Evolutionary conservation across 2,113 vertebrate genomes (phyloP).

Genomic region (Carlito syrichta): DNA sequence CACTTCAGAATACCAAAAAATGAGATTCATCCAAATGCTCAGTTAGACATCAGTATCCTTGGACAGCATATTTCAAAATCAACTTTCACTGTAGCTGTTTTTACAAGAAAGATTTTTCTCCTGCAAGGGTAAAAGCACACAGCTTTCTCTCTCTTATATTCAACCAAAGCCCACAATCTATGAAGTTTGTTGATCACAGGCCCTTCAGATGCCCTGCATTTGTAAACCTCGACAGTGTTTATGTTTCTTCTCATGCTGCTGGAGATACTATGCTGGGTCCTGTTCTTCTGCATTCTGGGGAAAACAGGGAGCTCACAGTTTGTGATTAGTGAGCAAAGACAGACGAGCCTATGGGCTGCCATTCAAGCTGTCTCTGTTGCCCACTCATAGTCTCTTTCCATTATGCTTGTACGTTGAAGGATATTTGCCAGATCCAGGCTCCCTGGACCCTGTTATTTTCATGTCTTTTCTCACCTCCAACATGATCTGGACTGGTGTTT

Average conservation of each 20-base stretch:
- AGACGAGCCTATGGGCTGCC: neutral
- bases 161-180: neutral
- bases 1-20: neutral
- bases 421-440: conserved; percentile 55
- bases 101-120: neutral
- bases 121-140: neutral
- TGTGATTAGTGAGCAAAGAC: conserved; percentile 58
- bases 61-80: neutral
- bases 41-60: neutral
- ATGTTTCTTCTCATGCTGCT: neutral
- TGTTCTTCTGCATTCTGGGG: neutral
- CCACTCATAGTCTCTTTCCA: neutral
- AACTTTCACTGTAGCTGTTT: neutral
- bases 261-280: neutral
- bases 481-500: conserved; percentile 54
- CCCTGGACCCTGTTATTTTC: neutral
- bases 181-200: neutral
- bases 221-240: neutral
- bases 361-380: neutral
- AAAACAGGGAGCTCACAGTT: neutral
- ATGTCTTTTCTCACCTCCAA: conserved; percentile 67
- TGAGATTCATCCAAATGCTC: neutral
- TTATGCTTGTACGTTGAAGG: neutral
- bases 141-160: neutral
- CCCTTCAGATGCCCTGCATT: neutral